Conservation (phyloP, 2,888 invertebrate species). For the Macrosoma leucophasiata region DNA sequence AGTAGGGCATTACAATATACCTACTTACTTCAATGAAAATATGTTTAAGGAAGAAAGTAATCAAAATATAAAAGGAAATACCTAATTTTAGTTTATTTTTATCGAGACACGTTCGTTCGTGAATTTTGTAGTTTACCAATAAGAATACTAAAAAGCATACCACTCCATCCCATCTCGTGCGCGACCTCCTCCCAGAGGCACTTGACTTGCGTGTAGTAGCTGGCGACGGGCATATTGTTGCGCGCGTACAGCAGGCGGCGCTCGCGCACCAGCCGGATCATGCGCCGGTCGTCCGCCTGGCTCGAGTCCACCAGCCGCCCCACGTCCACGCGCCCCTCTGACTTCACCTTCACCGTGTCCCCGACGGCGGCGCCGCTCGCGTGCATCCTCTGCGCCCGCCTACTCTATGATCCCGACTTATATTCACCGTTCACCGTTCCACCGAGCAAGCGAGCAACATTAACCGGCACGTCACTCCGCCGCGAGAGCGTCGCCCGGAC, state of each 20-base stretch:
- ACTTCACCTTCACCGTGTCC: constrained; percentile 29
- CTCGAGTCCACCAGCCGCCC: constrained; percentile 56
- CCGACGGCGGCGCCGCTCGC: constrained; percentile 34
- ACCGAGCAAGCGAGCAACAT: constrained; percentile 3
- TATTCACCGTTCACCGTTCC: constrained; percentile 8
- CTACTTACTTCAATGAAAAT: too few relatives aligned
- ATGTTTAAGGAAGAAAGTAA: too few relatives aligned
- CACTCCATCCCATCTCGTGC: constrained; percentile 57
- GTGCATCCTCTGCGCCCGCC: constrained; percentile 15
- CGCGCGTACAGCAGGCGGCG: constrained; percentile 61
- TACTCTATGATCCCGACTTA: constrained; percentile 9
- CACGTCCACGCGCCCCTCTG: constrained; percentile 30
- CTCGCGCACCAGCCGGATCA: constrained; percentile 58
- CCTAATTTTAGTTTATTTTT: too few relatives aligned
- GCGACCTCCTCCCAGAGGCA: constrained; percentile 61
- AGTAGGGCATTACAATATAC: too few relatives aligned
- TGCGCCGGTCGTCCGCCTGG: constrained; percentile 62
- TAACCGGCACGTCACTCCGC: constrained; percentile 31
- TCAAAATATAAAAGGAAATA: too few relatives aligned
- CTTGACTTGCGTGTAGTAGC: constrained; percentile 61
- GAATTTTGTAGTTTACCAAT: too few relatives aligned
- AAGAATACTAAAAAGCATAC: too few relatives aligned
- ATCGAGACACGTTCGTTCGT: too few relatives aligned
- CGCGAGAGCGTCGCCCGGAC: constrained; percentile 35
- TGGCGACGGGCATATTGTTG: constrained; percentile 65